Evolutionary conservation across 2,888 invertebrate genomes (phyloP), one percentile per base, ranked within the genome.

Genomic region (Hirtodrosophila alboralis): DNA sequence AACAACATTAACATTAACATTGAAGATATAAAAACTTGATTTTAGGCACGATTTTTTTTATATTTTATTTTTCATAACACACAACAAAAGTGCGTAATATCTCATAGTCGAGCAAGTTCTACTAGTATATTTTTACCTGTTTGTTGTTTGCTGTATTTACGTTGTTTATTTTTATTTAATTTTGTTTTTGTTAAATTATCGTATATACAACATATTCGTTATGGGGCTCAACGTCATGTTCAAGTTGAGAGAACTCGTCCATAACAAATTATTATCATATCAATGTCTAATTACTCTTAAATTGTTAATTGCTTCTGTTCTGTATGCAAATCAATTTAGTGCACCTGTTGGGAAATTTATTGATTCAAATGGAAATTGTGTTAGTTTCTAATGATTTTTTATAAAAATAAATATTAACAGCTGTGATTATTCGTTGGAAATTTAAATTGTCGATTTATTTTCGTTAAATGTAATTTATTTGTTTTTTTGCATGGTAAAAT

Each of bases 141-240:
- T n/a, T n/a, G n/a, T n/a, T n/a, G n/a, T n/a, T n/a, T n/a, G n/a
- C n/a, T n/a, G n/a, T n/a, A n/a, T n/a, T n/a, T n/a, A n/a, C n/a
- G n/a, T n/a, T 27, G 40, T 18, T 26, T 28, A 34, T 51, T 34
- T 64, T 13, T 28, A 23, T 48, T 30, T 9, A 27, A 18, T 18
- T 21, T 31, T 45, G 13, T 26, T 51, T 23, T 31, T 67, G 54
- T 36, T 47, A 12, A 38, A 66, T 56, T 52, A 30, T 2, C 9
- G 13, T 4, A 2, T 14, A 8, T n/a, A 18, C n/a, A 33, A 2
- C n/a, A n/a, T n/a, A n/a, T n/a, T n/a, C n/a, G n/a, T n/a, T n/a
- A n/a, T n/a, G n/a, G n/a, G n/a, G n/a, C n/a, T n/a, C n/a, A n/a
- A n/a, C 44, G 8, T 4, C 2, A 18, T 5, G 13, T 18, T 30